Percentiles rank a stretch among this genome's conserved stretches.
Evolutionary conservation across 2,113 vertebrate species (phyloP).

Genomic region (Rissa tridactyla): DNA sequence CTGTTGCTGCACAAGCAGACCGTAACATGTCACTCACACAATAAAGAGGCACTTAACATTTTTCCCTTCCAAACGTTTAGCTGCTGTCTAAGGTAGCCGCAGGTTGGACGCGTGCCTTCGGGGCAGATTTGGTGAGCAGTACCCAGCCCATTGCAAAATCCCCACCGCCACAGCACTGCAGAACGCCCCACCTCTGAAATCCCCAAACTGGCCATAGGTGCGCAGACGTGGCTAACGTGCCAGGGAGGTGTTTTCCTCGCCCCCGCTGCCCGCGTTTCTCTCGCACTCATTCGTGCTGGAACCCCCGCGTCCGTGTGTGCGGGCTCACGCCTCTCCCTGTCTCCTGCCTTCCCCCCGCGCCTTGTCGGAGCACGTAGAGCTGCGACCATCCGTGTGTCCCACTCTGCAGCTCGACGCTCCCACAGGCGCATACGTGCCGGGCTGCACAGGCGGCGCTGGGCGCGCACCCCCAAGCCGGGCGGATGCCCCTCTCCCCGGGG

Average conservation of each 20-base stretch:
- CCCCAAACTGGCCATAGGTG: neutral
- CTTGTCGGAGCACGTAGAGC: neutral
- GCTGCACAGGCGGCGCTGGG: neutral
- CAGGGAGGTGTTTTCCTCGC: accelerated
- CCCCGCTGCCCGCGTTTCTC: accelerated
- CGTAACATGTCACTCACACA: neutral
- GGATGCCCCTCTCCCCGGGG: neutral
- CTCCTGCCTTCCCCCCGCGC: accelerated
- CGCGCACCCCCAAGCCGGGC: neutral
- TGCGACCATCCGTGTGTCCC: neutral
- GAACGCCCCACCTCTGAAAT: neutral
- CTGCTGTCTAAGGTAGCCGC: neutral
- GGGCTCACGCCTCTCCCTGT: accelerated
- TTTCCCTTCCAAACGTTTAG: neutral
- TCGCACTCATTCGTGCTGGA: accelerated
- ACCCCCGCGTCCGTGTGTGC: accelerated
- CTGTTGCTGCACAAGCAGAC: neutral
- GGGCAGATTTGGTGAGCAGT: accelerated
- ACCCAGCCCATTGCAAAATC: neutral
- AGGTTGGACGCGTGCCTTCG: neutral
- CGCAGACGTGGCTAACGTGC: accelerated
- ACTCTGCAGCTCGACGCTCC: accelerated
- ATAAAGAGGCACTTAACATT: neutral
- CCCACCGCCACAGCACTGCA: neutral
- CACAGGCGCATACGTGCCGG: neutral